Evolutionary conservation across 2,113 vertebrate genomes (phyloP).

Genomic region (Macaca fascicularis): DNA sequence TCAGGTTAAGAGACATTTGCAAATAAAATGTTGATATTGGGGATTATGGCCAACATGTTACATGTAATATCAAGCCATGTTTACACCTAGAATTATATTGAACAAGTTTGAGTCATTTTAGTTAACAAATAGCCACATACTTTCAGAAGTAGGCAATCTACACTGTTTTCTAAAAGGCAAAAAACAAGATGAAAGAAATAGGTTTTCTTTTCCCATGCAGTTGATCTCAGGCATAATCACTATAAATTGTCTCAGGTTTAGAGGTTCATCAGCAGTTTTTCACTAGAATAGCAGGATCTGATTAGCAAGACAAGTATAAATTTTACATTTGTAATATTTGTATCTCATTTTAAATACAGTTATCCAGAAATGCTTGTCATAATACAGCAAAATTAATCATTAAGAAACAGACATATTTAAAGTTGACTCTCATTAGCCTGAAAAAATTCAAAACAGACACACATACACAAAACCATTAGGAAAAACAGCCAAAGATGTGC

Average conservation of each 20-base stretch:
- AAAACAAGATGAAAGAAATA: neutral
- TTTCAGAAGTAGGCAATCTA: neutral
- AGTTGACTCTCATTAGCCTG: conserved; percentile 2
- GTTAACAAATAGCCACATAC: neutral
- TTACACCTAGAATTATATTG: conserved; percentile 26
- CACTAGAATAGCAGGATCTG: neutral
- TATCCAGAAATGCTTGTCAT: conserved; percentile 14
- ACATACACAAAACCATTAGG: neutral
- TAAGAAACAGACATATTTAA: neutral
- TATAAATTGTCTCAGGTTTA: conserved; percentile 7
- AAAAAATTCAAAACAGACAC: neutral
- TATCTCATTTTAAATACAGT: conserved; percentile 32
- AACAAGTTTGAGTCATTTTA: conserved; percentile 12
- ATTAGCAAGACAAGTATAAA: conserved; percentile 27
- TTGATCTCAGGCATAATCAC: neutral
- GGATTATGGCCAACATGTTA: conserved; percentile 29
- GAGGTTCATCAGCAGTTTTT: conserved; percentile 20
- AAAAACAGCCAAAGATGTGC: neutral
- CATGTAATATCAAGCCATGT: neutral
- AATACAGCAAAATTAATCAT: neutral
- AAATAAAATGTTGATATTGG: conserved; percentile 28
- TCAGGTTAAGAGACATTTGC: conserved; percentile 32
- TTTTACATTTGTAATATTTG: neutral
- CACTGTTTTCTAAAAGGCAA: conserved; percentile 12
- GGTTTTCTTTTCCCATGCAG: conserved; percentile 6